These are phyloP conservation scores for Bilobella aurantiaca DNA, from an alignment of 1,140 invertebrate species.

Conservation along the genomic window DNA sequence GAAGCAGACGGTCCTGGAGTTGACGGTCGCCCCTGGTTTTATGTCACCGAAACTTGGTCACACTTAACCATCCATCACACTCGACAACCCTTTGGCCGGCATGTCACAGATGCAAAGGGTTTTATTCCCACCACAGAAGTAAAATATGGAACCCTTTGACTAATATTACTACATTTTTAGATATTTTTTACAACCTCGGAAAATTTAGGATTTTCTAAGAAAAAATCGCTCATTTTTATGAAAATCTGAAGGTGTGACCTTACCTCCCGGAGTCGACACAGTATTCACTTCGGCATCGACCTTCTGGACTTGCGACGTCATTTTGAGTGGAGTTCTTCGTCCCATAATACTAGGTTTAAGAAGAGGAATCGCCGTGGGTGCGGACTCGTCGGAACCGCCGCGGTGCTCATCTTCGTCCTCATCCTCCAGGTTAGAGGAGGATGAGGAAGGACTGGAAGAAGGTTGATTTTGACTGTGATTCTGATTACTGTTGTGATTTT, in stretches of 20 bases:
- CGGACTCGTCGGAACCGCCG: neutral
- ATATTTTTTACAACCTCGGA: too few relatives aligned
- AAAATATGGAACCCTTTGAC: too few relatives aligned
- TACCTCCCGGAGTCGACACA: too few relatives aligned
- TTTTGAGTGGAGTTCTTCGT: slow-evolving; percentile 33
- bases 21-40: neutral
- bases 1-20: too few relatives aligned
- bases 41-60: neutral
- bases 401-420: slow-evolving; percentile 47
- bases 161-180: too few relatives aligned
- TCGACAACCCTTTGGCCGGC: neutral
- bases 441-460: neutral
- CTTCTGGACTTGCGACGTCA: neutral
- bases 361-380: neutral
- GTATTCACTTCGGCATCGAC: slow-evolving; percentile 27
- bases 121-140: too few relatives aligned
- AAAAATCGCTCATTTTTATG: too few relatives aligned
- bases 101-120: too few relatives aligned
- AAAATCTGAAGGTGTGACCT: too few relatives aligned
- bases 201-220: too few relatives aligned
- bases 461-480: too few relatives aligned
- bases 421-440: slow-evolving; percentile 32
- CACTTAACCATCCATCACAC: neutral
- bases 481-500: slow-evolving; percentile 39
- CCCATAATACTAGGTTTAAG: neutral